These are phyloP conservation scores for Aldabrachelys gigantea DNA, from an alignment of 2,113 vertebrate species.

Conservation along the genomic window DNA sequence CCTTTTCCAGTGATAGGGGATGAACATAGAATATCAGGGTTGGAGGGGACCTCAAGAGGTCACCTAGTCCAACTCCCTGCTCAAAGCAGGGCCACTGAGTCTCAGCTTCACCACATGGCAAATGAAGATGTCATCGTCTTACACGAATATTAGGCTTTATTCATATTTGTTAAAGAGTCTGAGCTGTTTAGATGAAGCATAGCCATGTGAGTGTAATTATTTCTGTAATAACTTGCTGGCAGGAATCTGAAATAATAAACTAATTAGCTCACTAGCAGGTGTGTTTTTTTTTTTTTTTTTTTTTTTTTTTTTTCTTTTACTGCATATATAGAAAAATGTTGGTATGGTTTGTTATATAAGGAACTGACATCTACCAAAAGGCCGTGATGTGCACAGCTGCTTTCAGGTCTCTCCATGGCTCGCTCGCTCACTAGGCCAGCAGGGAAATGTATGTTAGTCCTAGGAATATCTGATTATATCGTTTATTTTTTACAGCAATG, in stretches of 20 bases:
- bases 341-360: not conserved
- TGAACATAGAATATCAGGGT: no score
- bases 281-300: no score
- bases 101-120: not conserved
- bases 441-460: not conserved
- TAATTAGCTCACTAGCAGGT: not conserved
- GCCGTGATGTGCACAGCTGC: not conserved
- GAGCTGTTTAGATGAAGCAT: not conserved
- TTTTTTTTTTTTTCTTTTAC: no score
- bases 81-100: not conserved
- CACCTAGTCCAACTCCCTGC: no score
- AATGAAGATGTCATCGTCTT: not conserved
- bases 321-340: not conserved
- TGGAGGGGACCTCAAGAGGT: no score
- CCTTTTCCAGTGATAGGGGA: not conserved
- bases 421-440: not conserved
- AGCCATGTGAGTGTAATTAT: not conserved
- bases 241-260: not conserved
- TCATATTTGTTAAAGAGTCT: not conserved
- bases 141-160: not conserved
- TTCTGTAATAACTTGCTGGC: not conserved
- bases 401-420: not conserved
- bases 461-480: not conserved
- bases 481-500: conserved; percentile 81
- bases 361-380: not conserved